A percentile compares a stretch with the other conserved stretches of the same genome.
Conservation (phyloP, 2,888 invertebrate genomes). For the Sturmia bella region DNA sequence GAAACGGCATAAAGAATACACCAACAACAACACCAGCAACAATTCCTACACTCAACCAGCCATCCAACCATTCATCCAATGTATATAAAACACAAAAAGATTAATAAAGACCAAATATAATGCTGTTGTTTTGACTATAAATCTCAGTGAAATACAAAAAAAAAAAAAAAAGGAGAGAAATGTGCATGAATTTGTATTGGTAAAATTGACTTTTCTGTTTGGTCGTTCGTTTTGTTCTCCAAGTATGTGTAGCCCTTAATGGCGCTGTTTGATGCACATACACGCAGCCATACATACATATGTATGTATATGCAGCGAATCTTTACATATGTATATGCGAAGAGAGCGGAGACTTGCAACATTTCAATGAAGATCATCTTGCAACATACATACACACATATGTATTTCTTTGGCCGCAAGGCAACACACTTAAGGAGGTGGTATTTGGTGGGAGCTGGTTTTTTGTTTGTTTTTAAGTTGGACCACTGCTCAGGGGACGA, state of each 20-base stretch:
- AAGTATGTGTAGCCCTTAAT: constrained; percentile 77
- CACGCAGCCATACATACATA: not conserved
- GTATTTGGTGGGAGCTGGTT: constrained; percentile 25
- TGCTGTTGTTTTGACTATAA: constrained; percentile 24
- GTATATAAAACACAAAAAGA: constrained; percentile 31
- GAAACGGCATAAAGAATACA: constrained; percentile 52
- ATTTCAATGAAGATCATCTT: constrained; percentile 67
- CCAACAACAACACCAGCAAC: constrained; percentile 36
- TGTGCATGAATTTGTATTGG: constrained; percentile 37
- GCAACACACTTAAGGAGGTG: constrained; percentile 3
- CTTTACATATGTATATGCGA: constrained; percentile 48
- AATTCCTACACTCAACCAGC: constrained; percentile 41
- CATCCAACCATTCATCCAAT: constrained; percentile 61
- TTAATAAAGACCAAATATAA: constrained; percentile 37
- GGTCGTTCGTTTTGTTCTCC: constrained; percentile 69
- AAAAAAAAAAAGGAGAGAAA: constrained; percentile 21
- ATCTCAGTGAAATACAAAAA: constrained; percentile 25
- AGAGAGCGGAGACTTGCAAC: constrained; percentile 33
- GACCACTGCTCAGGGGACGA: too few species aligned
- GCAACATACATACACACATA: too few species aligned
- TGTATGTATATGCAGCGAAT: constrained; percentile 58
- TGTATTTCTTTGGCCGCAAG: not conserved
- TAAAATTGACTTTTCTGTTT: constrained; percentile 53
- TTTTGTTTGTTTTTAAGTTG: too few species aligned
- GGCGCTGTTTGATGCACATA: constrained; percentile 74